Conservation (phyloP, 37 sponge, comb jelly and placozoan species). For the Ianthella basta region DNA sequence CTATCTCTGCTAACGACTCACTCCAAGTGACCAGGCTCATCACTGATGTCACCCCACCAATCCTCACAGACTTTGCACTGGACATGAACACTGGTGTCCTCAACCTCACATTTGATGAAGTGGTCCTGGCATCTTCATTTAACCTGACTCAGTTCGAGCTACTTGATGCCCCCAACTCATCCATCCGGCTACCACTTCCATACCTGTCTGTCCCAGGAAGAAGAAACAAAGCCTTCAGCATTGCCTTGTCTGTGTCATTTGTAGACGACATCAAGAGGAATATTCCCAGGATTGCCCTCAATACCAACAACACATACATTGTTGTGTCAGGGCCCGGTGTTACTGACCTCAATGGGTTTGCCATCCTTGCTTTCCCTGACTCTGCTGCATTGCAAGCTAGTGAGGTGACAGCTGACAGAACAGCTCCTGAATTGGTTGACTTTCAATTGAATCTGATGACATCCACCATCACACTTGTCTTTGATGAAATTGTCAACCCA, state of each 20-base stretch:
- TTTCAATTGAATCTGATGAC: slow-evolving; percentile 78
- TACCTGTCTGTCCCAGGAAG: background rate
- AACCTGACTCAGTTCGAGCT: slow-evolving; percentile 65
- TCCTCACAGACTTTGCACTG: slow-evolving; percentile 58
- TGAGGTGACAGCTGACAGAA: slow-evolving; percentile 56
- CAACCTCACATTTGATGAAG: slow-evolving; percentile 72
- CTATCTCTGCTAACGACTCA: slow-evolving; percentile 41
- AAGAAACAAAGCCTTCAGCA: slow-evolving; percentile 37
- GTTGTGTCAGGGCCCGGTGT: slow-evolving; percentile 41
- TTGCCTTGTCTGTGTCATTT: slow-evolving; percentile 41
- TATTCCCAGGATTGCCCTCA: slow-evolving; percentile 41
- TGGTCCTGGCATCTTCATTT: slow-evolving; percentile 55
- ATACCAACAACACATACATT: slow-evolving; percentile 63
- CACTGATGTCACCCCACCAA: slow-evolving; percentile 64
- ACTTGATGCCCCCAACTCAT: slow-evolving; percentile 42
- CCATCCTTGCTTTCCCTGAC: slow-evolving; percentile 42
- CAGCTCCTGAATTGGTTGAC: slow-evolving; percentile 64
- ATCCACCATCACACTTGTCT: slow-evolving; percentile 60
- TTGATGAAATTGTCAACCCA: slow-evolving; percentile 74
- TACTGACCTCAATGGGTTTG: slow-evolving; percentile 64
- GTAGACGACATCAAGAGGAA: slow-evolving; percentile 61
- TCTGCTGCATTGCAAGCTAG: slow-evolving; percentile 40
- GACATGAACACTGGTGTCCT: slow-evolving; percentile 69
- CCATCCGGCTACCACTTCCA: background rate
- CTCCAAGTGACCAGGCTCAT: slow-evolving; percentile 53